Evolutionary conservation across 2,797 vertebrate species (phyloP).

Genomic region (Neostethus bicornis): DNA sequence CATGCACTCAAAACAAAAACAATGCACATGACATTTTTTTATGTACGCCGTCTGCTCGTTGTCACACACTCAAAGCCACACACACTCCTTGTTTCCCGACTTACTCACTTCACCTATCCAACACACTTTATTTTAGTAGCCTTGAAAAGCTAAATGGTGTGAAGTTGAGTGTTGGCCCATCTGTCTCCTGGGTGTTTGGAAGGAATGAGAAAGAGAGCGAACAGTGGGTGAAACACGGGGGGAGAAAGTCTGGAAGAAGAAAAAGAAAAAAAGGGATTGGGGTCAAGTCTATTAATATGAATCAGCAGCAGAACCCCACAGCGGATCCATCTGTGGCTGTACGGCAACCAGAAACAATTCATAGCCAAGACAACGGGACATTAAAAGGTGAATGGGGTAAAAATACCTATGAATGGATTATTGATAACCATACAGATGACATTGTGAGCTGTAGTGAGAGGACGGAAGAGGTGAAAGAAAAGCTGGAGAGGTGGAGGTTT

Average conservation of each 20-base stretch:
- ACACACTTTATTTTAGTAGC: conserved; percentile 71
- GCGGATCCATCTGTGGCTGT: conserved; percentile 71
- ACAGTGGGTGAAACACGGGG: conserved; percentile 49
- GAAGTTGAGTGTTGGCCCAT: conserved; percentile 80
- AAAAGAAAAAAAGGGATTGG: conserved; percentile 64
- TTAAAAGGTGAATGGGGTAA: conserved; percentile 53
- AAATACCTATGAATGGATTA: conserved; percentile 51
- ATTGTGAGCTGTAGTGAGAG: no score
- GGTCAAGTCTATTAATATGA: conserved; percentile 77
- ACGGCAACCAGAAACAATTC: conserved; percentile 61
- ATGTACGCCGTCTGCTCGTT: conserved; percentile 17
- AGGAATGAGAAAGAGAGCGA: conserved; percentile 63
- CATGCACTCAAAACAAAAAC: conserved; percentile 28
- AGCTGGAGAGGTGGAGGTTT: no score
- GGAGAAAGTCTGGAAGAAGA: conserved; percentile 54
- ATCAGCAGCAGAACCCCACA: conserved; percentile 76
- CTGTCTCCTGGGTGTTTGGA: conserved; percentile 75
- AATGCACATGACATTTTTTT: conserved; percentile 22
- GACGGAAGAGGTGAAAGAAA: no score
- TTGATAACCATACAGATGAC: no score
- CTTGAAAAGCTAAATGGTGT: conserved; percentile 82
- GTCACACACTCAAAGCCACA: conserved; percentile 21
- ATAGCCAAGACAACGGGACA: conserved; percentile 53
- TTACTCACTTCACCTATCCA: conserved; percentile 58
- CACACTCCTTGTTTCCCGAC: conserved; percentile 43